phyloP scores from a whole-genome alignment of 92 coral and sea anemone genomes.

The Porites rus region DNA sequence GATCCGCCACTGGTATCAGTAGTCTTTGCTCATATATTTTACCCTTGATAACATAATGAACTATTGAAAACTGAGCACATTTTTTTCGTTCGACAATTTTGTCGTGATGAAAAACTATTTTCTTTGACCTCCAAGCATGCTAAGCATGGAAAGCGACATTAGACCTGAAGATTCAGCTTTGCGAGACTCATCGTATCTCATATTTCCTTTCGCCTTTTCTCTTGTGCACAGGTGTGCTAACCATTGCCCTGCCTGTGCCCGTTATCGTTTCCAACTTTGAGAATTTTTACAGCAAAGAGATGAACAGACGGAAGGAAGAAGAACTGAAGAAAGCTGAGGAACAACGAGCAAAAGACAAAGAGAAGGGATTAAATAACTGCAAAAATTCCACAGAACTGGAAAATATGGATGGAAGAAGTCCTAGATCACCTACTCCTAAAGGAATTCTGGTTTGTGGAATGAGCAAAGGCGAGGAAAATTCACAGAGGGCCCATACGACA shows the following conservation, averaged over 20 bases:
- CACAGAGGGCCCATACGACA: conserved; percentile 71
- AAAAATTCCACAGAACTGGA: conserved; percentile 44
- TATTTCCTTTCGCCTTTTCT: background rate
- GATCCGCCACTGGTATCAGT: too few species aligned
- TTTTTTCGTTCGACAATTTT: too few species aligned
- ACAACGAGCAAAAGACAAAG: conserved; percentile 58
- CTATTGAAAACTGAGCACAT: too few species aligned
- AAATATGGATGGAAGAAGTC: conserved; percentile 43
- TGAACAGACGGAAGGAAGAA: conserved; percentile 93
- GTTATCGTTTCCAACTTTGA: conserved; percentile 99
- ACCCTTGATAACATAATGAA: too few species aligned
- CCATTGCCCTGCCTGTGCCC: conserved; percentile 98
- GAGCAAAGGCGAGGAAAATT: conserved; percentile 77
- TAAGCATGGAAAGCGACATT: too few species aligned
- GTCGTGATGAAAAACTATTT: too few species aligned
- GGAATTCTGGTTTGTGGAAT: conserved; percentile 80
- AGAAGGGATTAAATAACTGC: conserved; percentile 46
- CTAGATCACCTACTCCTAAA: conserved; percentile 60
- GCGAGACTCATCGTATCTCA: background rate
- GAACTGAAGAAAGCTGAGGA: conserved; percentile 87
- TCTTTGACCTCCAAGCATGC: too few species aligned
- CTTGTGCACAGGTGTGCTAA: conserved; percentile 84
- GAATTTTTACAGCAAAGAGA: conserved; percentile 97
- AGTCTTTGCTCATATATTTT: too few species aligned
- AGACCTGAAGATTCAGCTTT: too few species aligned